phyloP scores from a whole-genome alignment of 2,113 vertebrate genomes.

The Rhynchomys soricoides region DNA sequence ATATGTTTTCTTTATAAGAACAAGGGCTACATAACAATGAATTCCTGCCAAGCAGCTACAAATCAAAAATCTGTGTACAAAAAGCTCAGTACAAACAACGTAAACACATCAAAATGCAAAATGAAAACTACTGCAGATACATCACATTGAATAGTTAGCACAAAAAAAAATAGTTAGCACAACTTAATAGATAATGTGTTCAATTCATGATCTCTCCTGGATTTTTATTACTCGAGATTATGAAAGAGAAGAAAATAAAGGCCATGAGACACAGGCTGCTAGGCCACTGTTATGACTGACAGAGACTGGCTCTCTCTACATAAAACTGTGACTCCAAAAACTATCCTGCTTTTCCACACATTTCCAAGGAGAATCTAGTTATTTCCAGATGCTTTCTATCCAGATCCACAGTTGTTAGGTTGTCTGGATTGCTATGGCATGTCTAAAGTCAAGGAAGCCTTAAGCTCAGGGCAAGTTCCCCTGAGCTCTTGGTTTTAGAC shows the following conservation, averaged over 20 bases:
- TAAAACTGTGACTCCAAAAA: background rate
- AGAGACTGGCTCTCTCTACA: background rate
- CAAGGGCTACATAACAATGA: conserved; percentile 69
- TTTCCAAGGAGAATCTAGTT: background rate
- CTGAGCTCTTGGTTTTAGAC: background rate
- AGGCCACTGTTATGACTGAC: background rate
- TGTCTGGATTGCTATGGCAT: background rate
- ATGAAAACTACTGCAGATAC: conserved; percentile 54
- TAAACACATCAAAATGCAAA: conserved; percentile 60
- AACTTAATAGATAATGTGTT: too few relatives aligned
- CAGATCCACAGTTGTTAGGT: background rate
- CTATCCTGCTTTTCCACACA: background rate
- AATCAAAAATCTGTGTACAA: conserved; percentile 68
- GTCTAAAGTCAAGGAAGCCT: background rate
- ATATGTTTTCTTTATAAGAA: conserved; percentile 63
- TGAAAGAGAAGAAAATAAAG: background rate
- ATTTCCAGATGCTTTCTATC: background rate
- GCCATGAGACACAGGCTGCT: background rate
- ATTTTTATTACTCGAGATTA: background rate
- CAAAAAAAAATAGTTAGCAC: too few relatives aligned
- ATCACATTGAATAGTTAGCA: conserved; percentile 57
- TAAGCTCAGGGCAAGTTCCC: background rate
- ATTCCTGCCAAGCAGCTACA: conserved; percentile 67
- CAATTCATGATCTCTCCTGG: background rate
- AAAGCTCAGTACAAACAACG: conserved; percentile 56